Conservation (phyloP, 1,140 invertebrate genomes). For the Aplysia californica region DNA sequence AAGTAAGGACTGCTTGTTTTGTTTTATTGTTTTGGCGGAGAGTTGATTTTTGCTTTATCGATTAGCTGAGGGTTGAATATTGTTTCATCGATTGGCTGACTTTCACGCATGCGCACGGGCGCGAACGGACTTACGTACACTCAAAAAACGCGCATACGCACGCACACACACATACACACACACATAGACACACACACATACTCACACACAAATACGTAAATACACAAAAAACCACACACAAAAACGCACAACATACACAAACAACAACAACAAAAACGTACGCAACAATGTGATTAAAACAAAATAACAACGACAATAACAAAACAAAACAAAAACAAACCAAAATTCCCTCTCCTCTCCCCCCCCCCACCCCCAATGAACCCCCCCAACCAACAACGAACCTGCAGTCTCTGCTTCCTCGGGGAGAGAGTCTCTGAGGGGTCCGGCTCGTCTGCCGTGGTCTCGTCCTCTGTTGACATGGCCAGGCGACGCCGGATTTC, state of each 20-base stretch:
- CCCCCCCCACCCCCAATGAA: too few relatives aligned
- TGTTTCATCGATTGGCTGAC: too few relatives aligned
- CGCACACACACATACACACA: background rate
- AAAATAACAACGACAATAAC: background rate
- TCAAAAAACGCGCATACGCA: background rate
- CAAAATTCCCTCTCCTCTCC: too few relatives aligned
- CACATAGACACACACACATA: background rate
- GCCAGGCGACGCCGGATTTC: slow-evolving; percentile 11
- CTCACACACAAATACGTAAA: background rate
- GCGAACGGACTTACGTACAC: too few relatives aligned
- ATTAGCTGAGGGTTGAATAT: too few relatives aligned
- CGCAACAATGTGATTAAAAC: background rate
- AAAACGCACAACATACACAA: background rate
- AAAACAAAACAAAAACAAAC: background rate
- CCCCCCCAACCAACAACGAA: background rate
- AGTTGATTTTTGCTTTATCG: too few relatives aligned
- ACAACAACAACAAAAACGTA: slow-evolving; percentile 6
- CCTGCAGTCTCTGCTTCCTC: slow-evolving; percentile 11
- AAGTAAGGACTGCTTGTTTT: too few relatives aligned
- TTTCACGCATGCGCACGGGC: too few relatives aligned
- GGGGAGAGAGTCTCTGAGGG: background rate
- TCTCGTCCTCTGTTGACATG: slow-evolving; percentile 15
- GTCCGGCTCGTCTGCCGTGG: background rate
- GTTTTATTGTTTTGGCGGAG: too few relatives aligned
- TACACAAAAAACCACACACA: background rate